Evolutionary conservation across 2,113 vertebrate genomes (phyloP), one percentile per base, ranked within the genome.

Genomic region (Chelonoidis abingdonii): DNA sequence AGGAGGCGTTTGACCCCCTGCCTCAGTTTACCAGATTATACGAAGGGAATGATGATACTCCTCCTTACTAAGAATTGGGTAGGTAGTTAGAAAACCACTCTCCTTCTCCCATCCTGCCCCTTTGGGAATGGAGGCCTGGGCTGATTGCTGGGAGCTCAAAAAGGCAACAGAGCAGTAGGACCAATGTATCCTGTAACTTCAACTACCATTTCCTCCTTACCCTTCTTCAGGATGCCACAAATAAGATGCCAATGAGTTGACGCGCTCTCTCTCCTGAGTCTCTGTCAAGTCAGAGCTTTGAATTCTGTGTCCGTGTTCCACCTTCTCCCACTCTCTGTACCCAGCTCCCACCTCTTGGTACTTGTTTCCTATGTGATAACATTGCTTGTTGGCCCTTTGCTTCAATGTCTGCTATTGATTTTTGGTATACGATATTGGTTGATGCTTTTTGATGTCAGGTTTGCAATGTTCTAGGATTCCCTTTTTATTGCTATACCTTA

Each of bases 231-330:
- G 7, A n/a, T 21, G 35, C 65, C 65, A 35, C 24, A 59, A 57
- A 57, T 29, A 29, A 11, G 57, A 59, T 29, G 27, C 57, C 27
- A 59, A 6, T 13, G 11, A 59, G 27, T 31, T 62, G 82, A 16
- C 0, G 0, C 3, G 0, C 3, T 7, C 8, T 82, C 7, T 44
- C 44, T 44, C 44, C 38, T 79, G 24, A 4, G 19, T 57, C 27
- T 27, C 44, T 83, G 53, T 10, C 49, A 59, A 56, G 25, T 56
- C 38, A 12, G 10, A 47, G 49, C 24, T 88, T 44, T 19, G n/a
- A 62, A 50, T 59, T 59, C 57, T 59, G 27, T 59, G 57, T 25
- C 21, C 13, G 24, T 57, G 56, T 59, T 59, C 24, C 57, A 29
- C 57, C 11, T 5, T 59, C 7, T 27, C 56, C 25, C 57, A 6